Conservation (phyloP, 2,113 vertebrate species). For the Eubucco bourcierii region DNA sequence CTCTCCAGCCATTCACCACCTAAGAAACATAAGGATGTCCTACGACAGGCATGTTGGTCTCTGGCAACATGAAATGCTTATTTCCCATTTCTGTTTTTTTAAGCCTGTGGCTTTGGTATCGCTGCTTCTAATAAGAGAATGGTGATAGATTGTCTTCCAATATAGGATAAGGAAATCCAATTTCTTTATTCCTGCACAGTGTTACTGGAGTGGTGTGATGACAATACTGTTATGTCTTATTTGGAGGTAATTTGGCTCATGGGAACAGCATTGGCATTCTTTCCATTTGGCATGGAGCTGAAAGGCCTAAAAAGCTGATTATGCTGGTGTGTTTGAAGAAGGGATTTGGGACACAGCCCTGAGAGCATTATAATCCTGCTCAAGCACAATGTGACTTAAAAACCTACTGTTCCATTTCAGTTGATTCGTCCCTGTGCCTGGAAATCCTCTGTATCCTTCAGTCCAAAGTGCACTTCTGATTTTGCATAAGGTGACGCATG, state of each 20-base stretch:
- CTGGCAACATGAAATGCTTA: background rate
- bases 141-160: background rate
- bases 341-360: slow-evolving; percentile 7
- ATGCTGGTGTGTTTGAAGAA: slow-evolving; percentile 15
- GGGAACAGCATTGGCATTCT: background rate
- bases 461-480: background rate
- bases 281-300: slow-evolving; percentile 22
- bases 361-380: slow-evolving; percentile 42
- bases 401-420: background rate
- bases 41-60: background rate
- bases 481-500: background rate
- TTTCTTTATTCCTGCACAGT: background rate
- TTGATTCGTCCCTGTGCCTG: background rate
- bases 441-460: slow-evolving; percentile 8
- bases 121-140: background rate
- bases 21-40: background rate
- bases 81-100: background rate
- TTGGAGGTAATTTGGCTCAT: background rate
- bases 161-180: background rate
- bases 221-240: background rate
- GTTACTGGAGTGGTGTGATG: background rate
- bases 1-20: too few species aligned
- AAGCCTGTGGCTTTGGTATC: background rate
- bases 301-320: slow-evolving; percentile 58
- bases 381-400: slow-evolving; percentile 39